Base-by-base conservation (phyloP, 2,888 invertebrate genomes). In the Luperina testacea region DNA sequence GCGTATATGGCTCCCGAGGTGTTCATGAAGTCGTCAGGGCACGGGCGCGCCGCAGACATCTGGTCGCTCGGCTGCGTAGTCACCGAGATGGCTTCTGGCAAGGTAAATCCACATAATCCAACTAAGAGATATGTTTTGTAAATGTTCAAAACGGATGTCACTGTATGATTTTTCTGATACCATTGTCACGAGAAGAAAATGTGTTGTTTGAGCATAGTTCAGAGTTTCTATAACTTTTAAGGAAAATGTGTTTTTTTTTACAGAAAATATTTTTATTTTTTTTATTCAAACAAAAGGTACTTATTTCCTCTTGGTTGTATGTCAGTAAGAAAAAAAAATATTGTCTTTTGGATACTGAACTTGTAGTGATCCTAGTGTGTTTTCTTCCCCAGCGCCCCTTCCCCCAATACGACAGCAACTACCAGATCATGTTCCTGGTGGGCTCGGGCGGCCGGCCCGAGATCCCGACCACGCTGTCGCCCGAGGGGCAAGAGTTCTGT, bases 1-100 rank as follows among this genome's bases (percentile, higher is more conserved):
- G 99, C 99, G 74, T 99, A 99, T 94, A 99, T 99, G 99, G 99
- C 99, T 0, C 99, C 99, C 0, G 99, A 99, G 96, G 98, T 99
- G 90, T 99, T 98, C 93, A 98, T 98, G 97, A 98, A 98, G 95
- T 98, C 98, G 57, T 97, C 98, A 85, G 99, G 99, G 0, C 99
- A 99, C 96, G 99, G 99, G 0, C 97, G 99, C 90, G 98, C 99
- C 4, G 99, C 99, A 6, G 99, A 99, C 96, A 98, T 99, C 92
- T 99, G 99, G 99, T 99, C 99, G 57, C 97, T 99, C 68, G 99
- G 99, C 61, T 99, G 99, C 96, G 99, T 99, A 77, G 98, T 99
- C 83, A 98, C 99, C 0, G 99, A 99, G 96, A 99, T 99, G 99
- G 98, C 98, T 42, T 98, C 99, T 24, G 99, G 99, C 88, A 98